Conservation (phyloP, 2,888 invertebrate species). For the Leptopilina syphax region DNA sequence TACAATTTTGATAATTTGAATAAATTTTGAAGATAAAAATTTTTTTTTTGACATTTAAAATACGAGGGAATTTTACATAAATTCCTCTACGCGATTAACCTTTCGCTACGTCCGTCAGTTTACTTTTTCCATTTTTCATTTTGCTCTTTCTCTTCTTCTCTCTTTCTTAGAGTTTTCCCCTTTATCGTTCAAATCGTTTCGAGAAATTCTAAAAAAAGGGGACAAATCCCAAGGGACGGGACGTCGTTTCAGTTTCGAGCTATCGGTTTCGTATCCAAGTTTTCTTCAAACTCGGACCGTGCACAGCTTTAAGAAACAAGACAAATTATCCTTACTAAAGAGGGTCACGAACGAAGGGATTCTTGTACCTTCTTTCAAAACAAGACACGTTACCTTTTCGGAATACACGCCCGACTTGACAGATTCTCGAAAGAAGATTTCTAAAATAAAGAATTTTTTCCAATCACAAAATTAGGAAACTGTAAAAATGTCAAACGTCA, state of each 20-base stretch:
- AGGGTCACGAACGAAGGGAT: neutral
- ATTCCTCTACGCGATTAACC: slow-evolving; percentile 29
- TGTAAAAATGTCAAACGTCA: no score
- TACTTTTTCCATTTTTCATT: slow-evolving; percentile 27
- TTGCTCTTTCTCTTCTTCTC: no score
- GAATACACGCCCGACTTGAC: neutral
- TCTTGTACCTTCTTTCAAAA: neutral
- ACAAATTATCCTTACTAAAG: slow-evolving; percentile 30
- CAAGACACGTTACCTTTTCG: neutral
- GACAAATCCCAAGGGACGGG: slow-evolving; percentile 60
- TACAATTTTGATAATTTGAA: no score
- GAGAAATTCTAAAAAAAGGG: slow-evolving; percentile 24
- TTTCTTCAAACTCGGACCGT: neutral
- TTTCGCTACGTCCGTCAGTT: slow-evolving; percentile 26
- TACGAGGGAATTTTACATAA: neutral
- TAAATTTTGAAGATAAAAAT: no score
- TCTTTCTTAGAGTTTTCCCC: neutral
- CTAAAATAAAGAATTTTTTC: neutral
- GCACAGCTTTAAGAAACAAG: slow-evolving; percentile 33
- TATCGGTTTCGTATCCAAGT: slow-evolving; percentile 57
- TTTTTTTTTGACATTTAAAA: no score
- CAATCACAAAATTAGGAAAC: no score
- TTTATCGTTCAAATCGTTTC: slow-evolving; percentile 13
- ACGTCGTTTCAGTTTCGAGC: slow-evolving; percentile 62
- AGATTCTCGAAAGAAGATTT: neutral